Evolutionary conservation across 2,888 invertebrate genomes (phyloP).

Genomic region (Diaprepes abbreviatus): DNA sequence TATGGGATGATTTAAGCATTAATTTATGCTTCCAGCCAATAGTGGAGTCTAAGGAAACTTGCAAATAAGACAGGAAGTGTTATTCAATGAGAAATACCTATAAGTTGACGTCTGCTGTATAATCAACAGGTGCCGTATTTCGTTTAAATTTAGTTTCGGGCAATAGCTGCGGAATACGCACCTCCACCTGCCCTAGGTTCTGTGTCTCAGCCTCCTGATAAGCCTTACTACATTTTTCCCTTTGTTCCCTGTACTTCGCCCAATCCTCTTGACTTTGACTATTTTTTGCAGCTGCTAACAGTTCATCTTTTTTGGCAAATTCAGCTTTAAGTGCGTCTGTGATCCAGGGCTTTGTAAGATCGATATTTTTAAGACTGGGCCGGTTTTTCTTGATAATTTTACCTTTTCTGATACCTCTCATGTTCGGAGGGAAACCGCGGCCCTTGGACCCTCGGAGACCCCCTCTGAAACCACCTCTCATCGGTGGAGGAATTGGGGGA

Average conservation of each 20-base stretch:
- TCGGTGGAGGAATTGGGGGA: constrained; percentile 53
- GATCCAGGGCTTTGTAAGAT: constrained; percentile 73
- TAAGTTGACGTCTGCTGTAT: constrained; percentile 67
- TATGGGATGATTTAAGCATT: constrained; percentile 12
- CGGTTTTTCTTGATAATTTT: constrained; percentile 60
- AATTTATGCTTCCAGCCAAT: not conserved
- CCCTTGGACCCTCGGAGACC: constrained; percentile 50
- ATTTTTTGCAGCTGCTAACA: constrained; percentile 68
- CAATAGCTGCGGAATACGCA: constrained; percentile 69
- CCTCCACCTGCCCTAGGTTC: constrained; percentile 71
- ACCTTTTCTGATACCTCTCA: constrained; percentile 58
- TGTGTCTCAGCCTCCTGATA: constrained; percentile 71
- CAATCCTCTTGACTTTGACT: constrained; percentile 71
- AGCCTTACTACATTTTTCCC: constrained; percentile 72
- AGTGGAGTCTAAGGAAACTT: constrained; percentile 33
- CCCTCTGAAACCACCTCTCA: constrained; percentile 55
- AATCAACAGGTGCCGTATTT: constrained; percentile 67
- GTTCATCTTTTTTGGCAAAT: constrained; percentile 67
- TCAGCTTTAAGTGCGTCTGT: constrained; percentile 71
- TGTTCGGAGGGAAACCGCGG: constrained; percentile 51
- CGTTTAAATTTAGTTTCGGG: constrained; percentile 65
- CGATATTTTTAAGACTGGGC: constrained; percentile 57
- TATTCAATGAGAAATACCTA: constrained; percentile 63
- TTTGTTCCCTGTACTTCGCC: constrained; percentile 72
- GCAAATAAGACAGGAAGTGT: constrained; percentile 31